Evolutionary conservation across 2,797 vertebrate species (phyloP), one percentile per base, ranked within the genome.

Genomic region (Enteromius fasciolatus): DNA sequence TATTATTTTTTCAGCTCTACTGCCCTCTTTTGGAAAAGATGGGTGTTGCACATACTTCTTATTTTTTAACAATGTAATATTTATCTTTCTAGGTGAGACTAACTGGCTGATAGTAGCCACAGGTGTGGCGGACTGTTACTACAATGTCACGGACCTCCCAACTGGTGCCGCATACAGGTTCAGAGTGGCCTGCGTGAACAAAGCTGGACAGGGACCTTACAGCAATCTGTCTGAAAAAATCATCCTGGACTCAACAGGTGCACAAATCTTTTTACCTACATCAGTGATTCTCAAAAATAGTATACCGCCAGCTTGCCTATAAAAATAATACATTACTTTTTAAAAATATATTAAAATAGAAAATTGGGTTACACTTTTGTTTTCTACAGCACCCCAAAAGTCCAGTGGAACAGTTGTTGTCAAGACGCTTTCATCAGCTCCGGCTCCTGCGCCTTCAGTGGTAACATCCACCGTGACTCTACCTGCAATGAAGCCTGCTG

Each of bases 101-200:
- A 94, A 94, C 87, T 99, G 98, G 98, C 95, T 97, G 76, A 95
- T 96, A 0, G 90, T 98, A 85, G 95, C 94, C 77, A 95, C 96
- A 0, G 95, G 96, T 57, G 96, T 99, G 31, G 85, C 91, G 0
- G 97, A 99, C 91, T 99, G 98, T 92, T 99, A 98, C 90, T 98
- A 95, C 92, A 99, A 99, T 0, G 97, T 97, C 84, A 95, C 92
- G 0, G 96, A 97, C 63, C 90, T 99, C 84, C 95, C 95, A 57
- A 25, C 90, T 0, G 92, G 96, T 7, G 88, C 93, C 73, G 25
- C 93, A 0, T 92, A 95, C 91, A 95, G 93, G 85, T 99, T 99
- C 90, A 96, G 98, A n/a, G 98, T 99, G 89, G 96, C 98, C 59
- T 99, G 98, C 89, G 95, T 95, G 70, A 99, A 98, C 89, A 98